Percentiles rank a stretch among this genome's conserved stretches.
phyloP scores from a whole-genome alignment of 2,797 vertebrate species.

The Gambelia wislizenii region DNA sequence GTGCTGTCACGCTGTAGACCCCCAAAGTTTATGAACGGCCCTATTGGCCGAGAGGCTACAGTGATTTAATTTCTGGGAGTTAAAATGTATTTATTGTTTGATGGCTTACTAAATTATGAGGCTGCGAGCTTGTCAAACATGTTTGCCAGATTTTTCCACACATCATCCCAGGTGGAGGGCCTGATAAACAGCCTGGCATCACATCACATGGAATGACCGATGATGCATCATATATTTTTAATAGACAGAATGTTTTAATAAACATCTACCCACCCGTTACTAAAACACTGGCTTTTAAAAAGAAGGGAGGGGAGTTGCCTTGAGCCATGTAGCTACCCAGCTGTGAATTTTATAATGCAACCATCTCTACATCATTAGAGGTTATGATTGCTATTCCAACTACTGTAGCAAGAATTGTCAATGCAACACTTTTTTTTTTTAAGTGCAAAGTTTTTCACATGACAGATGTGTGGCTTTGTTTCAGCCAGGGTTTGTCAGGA shows the following conservation, averaged over 20 bases:
- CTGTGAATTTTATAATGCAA: constrained; percentile 85
- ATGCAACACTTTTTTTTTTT: constrained; percentile 31
- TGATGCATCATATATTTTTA: constrained; percentile 84
- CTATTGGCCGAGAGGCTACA: constrained; percentile 46
- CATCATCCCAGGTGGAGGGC: constrained; percentile 73
- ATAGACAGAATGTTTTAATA: constrained; percentile 85
- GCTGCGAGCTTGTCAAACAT: constrained; percentile 62
- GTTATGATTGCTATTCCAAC: constrained; percentile 77
- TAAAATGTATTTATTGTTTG: constrained; percentile 69
- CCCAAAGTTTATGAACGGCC: constrained; percentile 53
- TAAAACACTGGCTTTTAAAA: constrained; percentile 54
- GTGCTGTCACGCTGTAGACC: constrained; percentile 44
- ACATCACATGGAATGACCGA: constrained; percentile 83
- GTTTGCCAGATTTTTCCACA: constrained; percentile 75
- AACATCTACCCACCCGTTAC: constrained; percentile 70
- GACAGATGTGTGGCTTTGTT: constrained; percentile 34
- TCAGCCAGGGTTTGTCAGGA: not conserved
- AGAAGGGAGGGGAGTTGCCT: constrained; percentile 75
- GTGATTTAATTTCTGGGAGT: constrained; percentile 69
- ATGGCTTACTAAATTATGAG: constrained; percentile 68
- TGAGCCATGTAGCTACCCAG: constrained; percentile 85
- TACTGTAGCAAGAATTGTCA: constrained; percentile 66
- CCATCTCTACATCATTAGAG: constrained; percentile 84
- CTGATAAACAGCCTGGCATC: constrained; percentile 77
- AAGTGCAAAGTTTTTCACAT: constrained; percentile 74